Base-by-base conservation (phyloP, 2,888 invertebrate genomes). In the Prosopocoilus inquinatus region DNA sequence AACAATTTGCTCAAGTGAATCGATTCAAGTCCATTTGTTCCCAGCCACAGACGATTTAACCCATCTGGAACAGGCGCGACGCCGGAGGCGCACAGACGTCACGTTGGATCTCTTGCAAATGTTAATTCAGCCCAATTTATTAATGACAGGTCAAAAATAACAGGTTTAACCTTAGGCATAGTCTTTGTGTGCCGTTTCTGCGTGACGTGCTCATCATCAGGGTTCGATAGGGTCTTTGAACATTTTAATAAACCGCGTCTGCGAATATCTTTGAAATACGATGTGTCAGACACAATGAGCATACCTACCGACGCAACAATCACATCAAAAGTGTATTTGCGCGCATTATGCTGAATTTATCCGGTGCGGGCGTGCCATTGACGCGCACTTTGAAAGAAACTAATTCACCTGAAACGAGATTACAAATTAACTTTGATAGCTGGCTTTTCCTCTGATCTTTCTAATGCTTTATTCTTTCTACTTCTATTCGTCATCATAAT, bases 131-230 rank as follows among this genome's bases (percentile, higher is more conserved):
- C 57, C 71, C 74, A 72, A 75, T 75, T 73, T 74, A 75, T 74
- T 74, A 75, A 74, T 72, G 75, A 73, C 74, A 73, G 74, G 70
- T 74, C 73, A 75, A 75, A 76, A 76, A 76, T 74, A 74, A 70
- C 72, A 66, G 71, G 73, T 72, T 64, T 48, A 64, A 59, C 68
- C 74, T 70, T 57, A 52, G 53, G 74, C 71, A 55, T 11, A 71
- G 73, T 74, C 75, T 75, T 75, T 76, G 75, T 75, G 70, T 74
- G 71, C 78, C 80, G 55, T 46, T 46, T 50, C 52, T 48, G 47
- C 48, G 52, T 70, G 71, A 71, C 70, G 68, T 64, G 61, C 61
- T 60, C 70, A 70, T 71, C 70, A 71, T 67, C 65, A 65, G 62
- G 64, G 77, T 76, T 57, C 57, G 57, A 57, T 51, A 55, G 48